Base-by-base conservation (phyloP, 2,888 invertebrate genomes). In the Caenorhabditis sp. region DNA sequence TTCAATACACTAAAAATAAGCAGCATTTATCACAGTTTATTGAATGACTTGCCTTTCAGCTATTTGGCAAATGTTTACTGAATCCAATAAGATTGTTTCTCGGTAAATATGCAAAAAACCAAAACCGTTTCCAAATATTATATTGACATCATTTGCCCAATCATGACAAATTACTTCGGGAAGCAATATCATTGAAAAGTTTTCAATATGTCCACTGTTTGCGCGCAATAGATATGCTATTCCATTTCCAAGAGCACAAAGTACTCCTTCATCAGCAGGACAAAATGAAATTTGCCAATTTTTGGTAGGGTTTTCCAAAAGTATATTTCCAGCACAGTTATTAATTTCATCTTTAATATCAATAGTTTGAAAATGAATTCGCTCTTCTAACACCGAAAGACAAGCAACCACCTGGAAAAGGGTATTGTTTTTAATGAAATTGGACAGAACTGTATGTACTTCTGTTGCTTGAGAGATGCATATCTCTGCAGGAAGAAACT, bases 111-210 rank as follows among this genome's bases (percentile, higher is more conserved):
- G 70, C 26, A 89, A 56, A 8, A 78, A 60, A 0, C 89, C 88
- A 6, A 76, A 53, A n/a, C 35, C 70, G 3, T 82, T 87, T 9
- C 89, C 89, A 61, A 89, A 89, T n/a, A 88, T 85, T 22, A 89
- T 83, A 28, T 88, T 89, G 1, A 89, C 89, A 67, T 89, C 89
- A 47, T 85, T 88, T 0, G 87, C 85, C 89, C 89, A 89, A 18
- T 83, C 84, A 74, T 89, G 89, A 64, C 88, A 89, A 9, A 72
- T 72, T 8, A 87, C 79, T 68, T 85, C 83, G 5, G 61, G 58
- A 11, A 89, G 55, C 82, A 77, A 51, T 18, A 88, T 87, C 13
- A 84, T 85, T 0, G 89, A 89, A 78, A 89, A 89, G 22, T 86
- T 83, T 47, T 85, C 84, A 20, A 89, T 82, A 40, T 83, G 71